Percentiles rank a stretch among this genome's conserved stretches.
Conservation (phyloP, 2,888 invertebrate genomes). For the Lamproptera curius region DNA sequence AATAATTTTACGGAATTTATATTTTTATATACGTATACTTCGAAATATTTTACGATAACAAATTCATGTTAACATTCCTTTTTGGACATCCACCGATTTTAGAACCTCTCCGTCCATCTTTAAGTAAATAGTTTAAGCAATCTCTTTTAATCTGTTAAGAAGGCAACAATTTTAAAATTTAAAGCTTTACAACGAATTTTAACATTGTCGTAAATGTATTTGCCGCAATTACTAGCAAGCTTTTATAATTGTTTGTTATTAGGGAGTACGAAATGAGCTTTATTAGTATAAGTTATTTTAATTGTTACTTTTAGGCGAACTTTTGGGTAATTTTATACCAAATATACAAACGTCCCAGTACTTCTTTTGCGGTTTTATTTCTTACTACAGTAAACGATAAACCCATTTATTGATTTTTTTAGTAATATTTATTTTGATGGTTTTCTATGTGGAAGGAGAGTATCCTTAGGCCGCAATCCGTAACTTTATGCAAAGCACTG, state of each 20-base stretch:
- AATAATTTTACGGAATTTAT: conserved; percentile 10
- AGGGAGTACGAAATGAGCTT: conserved; percentile 53
- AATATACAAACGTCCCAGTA: conserved; percentile 55
- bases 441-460: too few species aligned
- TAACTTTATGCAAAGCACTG: too few species aligned
- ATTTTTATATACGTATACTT: conserved; percentile 15
- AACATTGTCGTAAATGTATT: conserved; percentile 11
- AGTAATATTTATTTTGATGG: too few species aligned
- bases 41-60: neutral
- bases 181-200: conserved; percentile 1
- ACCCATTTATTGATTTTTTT: too few species aligned
- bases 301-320: conserved; percentile 48
- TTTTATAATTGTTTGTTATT: conserved; percentile 31
- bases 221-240: conserved; percentile 22
- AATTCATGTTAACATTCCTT: conserved; percentile 8
- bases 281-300: conserved; percentile 54
- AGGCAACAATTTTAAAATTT: neutral
- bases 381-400: too few species aligned
- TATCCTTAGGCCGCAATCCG: too few species aligned
- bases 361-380: too few species aligned
- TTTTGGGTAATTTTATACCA: conserved; percentile 65
- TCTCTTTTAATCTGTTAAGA: neutral
- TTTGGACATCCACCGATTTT: conserved; percentile 16
- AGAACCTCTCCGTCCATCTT: conserved; percentile 14
- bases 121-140: conserved; percentile 1